Evolutionary conservation across 2,888 invertebrate species (phyloP).

Genomic region (Tanypteryx hageni): DNA sequence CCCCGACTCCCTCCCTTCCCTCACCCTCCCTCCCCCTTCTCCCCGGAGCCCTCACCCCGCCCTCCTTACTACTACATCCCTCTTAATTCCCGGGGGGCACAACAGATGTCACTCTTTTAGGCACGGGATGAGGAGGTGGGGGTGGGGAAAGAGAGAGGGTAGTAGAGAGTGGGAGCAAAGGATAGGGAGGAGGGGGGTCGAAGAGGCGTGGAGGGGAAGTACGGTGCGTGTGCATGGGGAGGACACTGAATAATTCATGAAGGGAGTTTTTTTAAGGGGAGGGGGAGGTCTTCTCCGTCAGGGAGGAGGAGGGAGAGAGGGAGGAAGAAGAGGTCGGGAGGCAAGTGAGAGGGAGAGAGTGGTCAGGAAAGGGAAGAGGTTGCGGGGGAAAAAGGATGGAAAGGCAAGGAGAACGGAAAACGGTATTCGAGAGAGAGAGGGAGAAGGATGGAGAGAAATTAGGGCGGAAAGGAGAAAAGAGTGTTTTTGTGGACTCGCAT

Average conservation of each 20-base stretch:
- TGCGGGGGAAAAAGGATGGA: neutral
- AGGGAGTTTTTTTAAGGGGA: conserved; percentile 37
- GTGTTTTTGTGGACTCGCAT: conserved; percentile 28
- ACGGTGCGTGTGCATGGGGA: conserved; percentile 54
- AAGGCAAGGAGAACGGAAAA: neutral
- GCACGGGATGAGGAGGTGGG: conserved; percentile 41
- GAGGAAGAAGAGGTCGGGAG: neutral
- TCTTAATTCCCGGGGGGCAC: conserved; percentile 54
- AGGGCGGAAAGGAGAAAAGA: neutral
- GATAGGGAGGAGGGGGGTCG: neutral
- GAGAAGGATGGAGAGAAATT: neutral
- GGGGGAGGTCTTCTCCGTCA: neutral
- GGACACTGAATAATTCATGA: conserved; percentile 62
- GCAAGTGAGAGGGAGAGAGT: neutral
- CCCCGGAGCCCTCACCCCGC: neutral
- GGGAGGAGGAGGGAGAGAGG: conserved; percentile 66
- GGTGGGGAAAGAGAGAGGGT: neutral
- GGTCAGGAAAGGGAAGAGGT: neutral
- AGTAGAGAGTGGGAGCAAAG: neutral
- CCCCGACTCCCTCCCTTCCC: neutral
- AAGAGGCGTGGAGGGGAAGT: conserved; percentile 1
- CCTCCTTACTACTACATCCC: conserved; percentile 44
- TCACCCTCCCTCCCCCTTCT: neutral
- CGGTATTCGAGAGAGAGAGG: neutral
- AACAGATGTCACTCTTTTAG: conserved; percentile 65